These are phyloP conservation scores for Gyps fulvus DNA, from an alignment of 2,113 vertebrate species.

Conservation along the genomic window DNA sequence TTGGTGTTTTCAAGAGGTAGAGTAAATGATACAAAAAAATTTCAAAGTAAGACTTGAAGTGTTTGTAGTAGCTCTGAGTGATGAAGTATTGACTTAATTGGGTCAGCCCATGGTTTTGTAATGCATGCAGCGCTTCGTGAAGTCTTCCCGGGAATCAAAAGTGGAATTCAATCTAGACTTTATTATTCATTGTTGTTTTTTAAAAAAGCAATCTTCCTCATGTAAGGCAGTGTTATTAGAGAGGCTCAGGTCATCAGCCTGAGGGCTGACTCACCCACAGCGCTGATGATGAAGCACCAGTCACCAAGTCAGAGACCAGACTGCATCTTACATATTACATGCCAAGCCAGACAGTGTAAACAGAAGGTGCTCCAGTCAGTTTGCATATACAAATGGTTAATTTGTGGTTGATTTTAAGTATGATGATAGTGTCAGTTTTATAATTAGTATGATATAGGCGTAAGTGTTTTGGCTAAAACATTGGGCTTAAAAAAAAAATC, in stretches of 20 bases:
- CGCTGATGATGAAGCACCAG: background rate
- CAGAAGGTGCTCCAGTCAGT: background rate
- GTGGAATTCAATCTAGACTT: background rate
- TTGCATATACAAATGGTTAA: background rate
- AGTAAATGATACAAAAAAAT: conserved; percentile 27
- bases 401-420: background rate
- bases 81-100: conserved; percentile 32
- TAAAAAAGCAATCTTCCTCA: background rate
- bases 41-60: conserved; percentile 17
- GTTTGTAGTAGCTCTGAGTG: conserved; percentile 23
- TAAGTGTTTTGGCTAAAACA: background rate
- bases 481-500: background rate
- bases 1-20: conserved; percentile 96
- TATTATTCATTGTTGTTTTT: background rate
- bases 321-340: rapidly evolving
- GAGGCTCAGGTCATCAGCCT: background rate
- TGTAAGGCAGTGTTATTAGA: background rate
- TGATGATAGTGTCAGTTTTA: background rate
- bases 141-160: background rate
- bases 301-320: background rate
- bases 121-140: background rate
- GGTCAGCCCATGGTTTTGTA: background rate
- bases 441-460: background rate
- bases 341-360: background rate
- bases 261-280: background rate